These are phyloP conservation scores for Burhinus bistriatus DNA, from an alignment of 2,113 vertebrate species.

Conservation along the genomic window DNA sequence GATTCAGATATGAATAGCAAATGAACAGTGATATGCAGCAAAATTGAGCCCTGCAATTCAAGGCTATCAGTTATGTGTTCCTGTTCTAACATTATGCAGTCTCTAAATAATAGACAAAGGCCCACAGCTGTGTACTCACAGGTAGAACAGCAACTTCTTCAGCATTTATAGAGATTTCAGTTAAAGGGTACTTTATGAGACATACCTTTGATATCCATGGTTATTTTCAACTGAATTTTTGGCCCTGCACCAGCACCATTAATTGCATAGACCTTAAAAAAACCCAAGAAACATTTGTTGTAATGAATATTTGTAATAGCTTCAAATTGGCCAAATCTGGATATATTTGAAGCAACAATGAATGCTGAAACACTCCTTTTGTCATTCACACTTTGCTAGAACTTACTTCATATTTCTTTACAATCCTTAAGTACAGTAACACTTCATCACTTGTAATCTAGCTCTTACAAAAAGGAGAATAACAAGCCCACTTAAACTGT, in stretches of 20 bases:
- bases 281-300: not conserved
- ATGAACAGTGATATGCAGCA: not conserved
- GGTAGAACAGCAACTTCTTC: not conserved
- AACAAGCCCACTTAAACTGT: not conserved
- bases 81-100: not conserved
- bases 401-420: not conserved
- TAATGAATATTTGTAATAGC: not conserved
- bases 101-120: not conserved
- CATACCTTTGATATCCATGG: conserved; percentile 92
- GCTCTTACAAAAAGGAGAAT: not conserved
- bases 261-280: conserved; percentile 87
- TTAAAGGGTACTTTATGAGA: not conserved
- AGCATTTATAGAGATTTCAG: not conserved
- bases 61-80: not conserved
- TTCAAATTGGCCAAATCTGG: not conserved
- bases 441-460: not conserved
- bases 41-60: not conserved
- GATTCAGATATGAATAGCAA: not conserved
- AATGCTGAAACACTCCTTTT: not conserved
- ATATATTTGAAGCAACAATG: not conserved
- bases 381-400: not conserved
- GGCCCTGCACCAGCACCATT: conserved; percentile 90
- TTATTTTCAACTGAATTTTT: conserved; percentile 86
- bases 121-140: not conserved
- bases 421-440: not conserved